Evolutionary conservation across 2,888 invertebrate species (phyloP), one percentile per base, ranked within the genome.

Genomic region (Arrhopalites spinosus): DNA sequence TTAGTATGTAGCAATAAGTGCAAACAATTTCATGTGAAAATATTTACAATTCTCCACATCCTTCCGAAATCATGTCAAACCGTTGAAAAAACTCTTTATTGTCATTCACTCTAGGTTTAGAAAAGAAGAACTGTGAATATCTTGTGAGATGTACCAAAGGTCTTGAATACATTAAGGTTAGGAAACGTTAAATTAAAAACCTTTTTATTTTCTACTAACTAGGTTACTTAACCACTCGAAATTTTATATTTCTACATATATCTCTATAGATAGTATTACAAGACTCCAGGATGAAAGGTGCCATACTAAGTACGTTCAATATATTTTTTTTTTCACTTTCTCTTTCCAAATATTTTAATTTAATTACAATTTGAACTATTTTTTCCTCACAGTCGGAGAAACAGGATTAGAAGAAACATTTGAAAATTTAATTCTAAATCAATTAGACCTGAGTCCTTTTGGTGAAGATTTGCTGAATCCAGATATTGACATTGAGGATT

Each of bases 371-470:
- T 36, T 36, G n/a, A n/a, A n/a, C 11, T 11, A 3, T 36, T 36
- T 36, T 36, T 11, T 36, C 3, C 11, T 36, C 11, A 7, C 36
- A 36, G 36, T 99, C 82, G 99, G 99, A 0, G 96, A 99, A 81
- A 98, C 98, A 0, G 96, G 96, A 85, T 88, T 98, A 78, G 99
- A 98, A 85, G 99, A 99, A 87, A 97, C 95, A 85, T 95, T 96
- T 86, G 98, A 99, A 87, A 98, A 99, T 88, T 88, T 99, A 78
- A 98, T 99, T 84, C 88, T 98, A 45, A 95, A 98, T 88, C 93
- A 96, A 85, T 89, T 96, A 77, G 96, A 98, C 87, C 87, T 99
- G 76, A 91, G 91, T 74, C 88, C 90, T 13, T 93, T 92, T 86
- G 96, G 95, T 74, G 95, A 96, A 85, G 93, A 97, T 86, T 90